Conservation (phyloP, 2,113 vertebrate species). For the Phrynocephalus versicolor region DNA sequence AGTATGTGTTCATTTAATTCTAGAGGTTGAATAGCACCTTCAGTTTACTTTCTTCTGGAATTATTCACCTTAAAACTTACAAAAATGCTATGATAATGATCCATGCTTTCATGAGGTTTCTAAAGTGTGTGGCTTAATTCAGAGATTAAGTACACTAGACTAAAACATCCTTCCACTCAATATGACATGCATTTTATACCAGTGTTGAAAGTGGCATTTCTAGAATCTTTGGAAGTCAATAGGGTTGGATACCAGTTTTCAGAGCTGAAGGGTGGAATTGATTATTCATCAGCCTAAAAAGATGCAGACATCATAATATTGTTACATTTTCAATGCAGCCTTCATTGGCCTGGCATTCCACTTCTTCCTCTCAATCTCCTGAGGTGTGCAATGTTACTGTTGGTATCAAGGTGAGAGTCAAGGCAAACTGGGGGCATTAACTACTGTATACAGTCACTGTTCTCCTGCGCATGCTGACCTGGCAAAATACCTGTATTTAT, state of each 20-base stretch:
- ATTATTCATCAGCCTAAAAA: background rate
- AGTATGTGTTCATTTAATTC: background rate
- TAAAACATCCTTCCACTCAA: background rate
- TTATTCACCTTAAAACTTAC: background rate
- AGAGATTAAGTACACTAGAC: background rate
- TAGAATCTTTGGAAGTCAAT: background rate
- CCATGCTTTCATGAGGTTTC: background rate
- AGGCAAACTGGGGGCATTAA: constrained; percentile 35
- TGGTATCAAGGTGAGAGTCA: constrained; percentile 17
- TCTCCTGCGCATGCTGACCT: constrained; percentile 55
- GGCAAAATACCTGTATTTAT: constrained; percentile 44
- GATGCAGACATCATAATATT: rapidly evolving
- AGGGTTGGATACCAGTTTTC: background rate
- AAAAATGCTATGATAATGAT: background rate
- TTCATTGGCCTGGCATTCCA: constrained; percentile 26
- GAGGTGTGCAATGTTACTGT: constrained; percentile 19
- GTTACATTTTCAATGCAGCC: background rate
- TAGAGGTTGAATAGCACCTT: background rate
- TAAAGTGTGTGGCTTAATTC: background rate
- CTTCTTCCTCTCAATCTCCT: constrained; percentile 23
- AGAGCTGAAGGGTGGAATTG: background rate
- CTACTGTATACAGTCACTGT: constrained; percentile 24
- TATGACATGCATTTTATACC: background rate
- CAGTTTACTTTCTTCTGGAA: background rate
- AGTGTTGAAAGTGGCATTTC: background rate